These are phyloP conservation scores for Dermolepida albohirtum DNA, from an alignment of 2,888 invertebrate species.

Conservation along the genomic window DNA sequence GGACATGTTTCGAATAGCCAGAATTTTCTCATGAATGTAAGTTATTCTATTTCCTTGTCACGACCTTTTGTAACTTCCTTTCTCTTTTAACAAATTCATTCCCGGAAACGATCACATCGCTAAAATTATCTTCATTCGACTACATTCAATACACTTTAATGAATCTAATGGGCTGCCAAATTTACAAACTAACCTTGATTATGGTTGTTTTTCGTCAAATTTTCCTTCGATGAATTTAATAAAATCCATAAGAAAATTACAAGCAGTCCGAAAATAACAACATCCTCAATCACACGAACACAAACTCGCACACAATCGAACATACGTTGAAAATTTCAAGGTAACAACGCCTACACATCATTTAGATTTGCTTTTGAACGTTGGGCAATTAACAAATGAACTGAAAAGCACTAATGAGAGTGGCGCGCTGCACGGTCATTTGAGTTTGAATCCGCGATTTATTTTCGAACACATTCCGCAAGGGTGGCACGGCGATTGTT, in stretches of 20 bases:
- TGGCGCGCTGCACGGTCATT: conserved; percentile 4
- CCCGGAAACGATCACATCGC: too few species aligned
- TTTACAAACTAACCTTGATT: neutral
- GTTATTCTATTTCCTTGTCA: too few species aligned
- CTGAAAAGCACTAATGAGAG: conserved; percentile 45
- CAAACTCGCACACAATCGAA: neutral
- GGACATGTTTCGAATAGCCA: too few species aligned
- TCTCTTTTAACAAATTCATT: too few species aligned
- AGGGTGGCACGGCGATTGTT: neutral
- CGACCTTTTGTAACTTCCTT: too few species aligned
- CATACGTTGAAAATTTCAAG: neutral
- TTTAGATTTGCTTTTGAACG: conserved; percentile 17
- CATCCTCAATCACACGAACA: too few species aligned
- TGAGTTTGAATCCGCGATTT: neutral
- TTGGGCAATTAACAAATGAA: conserved; percentile 49
- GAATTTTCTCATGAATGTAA: too few species aligned
- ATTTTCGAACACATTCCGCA: neutral
- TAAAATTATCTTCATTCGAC: conserved; percentile 1
- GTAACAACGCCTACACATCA: conserved; percentile 1
- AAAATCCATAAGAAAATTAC: conserved; percentile 10
- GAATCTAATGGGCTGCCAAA: conserved; percentile 3
- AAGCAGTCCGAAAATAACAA: conserved; percentile 3
- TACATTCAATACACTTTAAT: conserved; percentile 11
- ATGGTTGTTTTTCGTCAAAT: neutral
- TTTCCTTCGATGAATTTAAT: conserved; percentile 2